A percentile compares a stretch with the other conserved stretches of the same genome.
Conservation (phyloP, 2,797 vertebrate genomes). For the Hylomyscus alleni region DNA sequence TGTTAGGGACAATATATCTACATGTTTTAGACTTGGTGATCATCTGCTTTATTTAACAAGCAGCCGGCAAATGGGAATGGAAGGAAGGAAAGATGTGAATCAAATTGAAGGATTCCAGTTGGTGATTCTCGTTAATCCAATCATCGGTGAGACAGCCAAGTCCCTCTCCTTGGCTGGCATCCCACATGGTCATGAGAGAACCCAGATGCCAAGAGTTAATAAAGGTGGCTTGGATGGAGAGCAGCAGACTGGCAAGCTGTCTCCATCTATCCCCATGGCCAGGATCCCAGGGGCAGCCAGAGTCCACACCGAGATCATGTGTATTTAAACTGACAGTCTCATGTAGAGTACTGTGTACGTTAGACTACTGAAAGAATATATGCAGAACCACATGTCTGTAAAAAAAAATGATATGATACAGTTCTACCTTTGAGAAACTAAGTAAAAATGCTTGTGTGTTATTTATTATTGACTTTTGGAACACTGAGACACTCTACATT, state of each 20-base stretch:
- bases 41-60: not conserved
- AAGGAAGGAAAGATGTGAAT: conserved; percentile 35
- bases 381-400: not conserved
- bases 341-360: not conserved
- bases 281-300: not conserved
- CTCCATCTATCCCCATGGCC: fast-evolving
- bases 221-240: not conserved
- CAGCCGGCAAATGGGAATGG: conserved; percentile 12
- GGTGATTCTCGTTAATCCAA: conserved; percentile 15
- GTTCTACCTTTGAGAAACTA: conserved; percentile 34
- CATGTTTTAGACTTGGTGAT: conserved; percentile 4
- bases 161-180: not conserved
- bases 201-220: not conserved
- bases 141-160: conserved; percentile 31
- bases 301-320: not conserved
- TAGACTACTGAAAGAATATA: not conserved
- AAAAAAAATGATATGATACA: not conserved
- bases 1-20: not conserved
- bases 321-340: not conserved
- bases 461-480: not conserved
- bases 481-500: not conserved
- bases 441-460: conserved; percentile 46
- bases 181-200: not conserved
- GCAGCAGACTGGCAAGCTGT: not conserved
- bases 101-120: conserved; percentile 67